A percentile compares a stretch with the other conserved stretches of the same genome.
phyloP scores from a whole-genome alignment of 1,140 invertebrate species.

The Eueides isabella region DNA sequence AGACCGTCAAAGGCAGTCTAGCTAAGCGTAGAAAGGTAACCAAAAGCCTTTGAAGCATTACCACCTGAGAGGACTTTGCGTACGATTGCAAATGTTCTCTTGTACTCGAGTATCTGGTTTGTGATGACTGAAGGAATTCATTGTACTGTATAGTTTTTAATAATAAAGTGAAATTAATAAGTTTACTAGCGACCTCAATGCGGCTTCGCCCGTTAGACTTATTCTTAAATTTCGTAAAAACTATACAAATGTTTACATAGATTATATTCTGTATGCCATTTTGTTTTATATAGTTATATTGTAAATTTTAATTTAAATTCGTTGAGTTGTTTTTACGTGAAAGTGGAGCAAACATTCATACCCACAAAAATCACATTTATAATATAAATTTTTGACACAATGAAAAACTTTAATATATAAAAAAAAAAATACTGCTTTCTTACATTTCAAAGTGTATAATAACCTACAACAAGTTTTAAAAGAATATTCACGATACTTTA shows the following conservation, averaged over 20 bases:
- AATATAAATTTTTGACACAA: neutral
- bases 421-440: neutral
- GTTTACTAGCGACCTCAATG: too few species aligned
- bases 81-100: constrained; percentile 25
- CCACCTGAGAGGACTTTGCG: constrained; percentile 18
- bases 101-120: neutral
- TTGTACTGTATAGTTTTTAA: neutral
- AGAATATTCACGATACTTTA: constrained; percentile 1
- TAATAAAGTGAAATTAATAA: too few species aligned
- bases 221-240: too few species aligned
- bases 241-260: too few species aligned
- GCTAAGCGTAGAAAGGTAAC: constrained; percentile 26
- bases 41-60: constrained; percentile 31
- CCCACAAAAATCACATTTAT: too few species aligned
- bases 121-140: neutral
- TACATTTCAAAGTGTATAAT: constrained; percentile 3
- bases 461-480: neutral
- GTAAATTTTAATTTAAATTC: too few species aligned
- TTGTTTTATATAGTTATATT: too few species aligned
- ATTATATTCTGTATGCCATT: too few species aligned
- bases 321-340: too few species aligned
- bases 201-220: too few species aligned
- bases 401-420: neutral
- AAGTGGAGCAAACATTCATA: too few species aligned
- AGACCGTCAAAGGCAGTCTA: constrained; percentile 25